Percentiles rank a stretch among this genome's conserved stretches.
Evolutionary conservation across 2,797 vertebrate species (phyloP).

Genomic region (Pagetopsis macropterus): DNA sequence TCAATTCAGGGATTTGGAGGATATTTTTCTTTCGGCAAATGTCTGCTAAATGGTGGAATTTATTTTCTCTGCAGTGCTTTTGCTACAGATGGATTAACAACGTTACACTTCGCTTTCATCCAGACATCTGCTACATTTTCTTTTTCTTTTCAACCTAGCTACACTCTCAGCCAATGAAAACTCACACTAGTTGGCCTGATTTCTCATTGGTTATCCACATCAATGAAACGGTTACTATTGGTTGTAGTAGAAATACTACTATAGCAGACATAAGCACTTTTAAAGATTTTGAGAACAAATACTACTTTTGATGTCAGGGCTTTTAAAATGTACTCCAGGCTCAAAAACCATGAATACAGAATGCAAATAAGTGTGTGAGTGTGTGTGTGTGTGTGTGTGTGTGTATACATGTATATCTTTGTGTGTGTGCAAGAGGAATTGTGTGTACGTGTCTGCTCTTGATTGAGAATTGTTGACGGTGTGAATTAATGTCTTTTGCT

Average conservation of each 20-base stretch:
- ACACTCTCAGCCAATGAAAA: conserved; percentile 69
- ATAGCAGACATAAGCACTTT: conserved; percentile 74
- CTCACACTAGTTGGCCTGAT: conserved; percentile 70
- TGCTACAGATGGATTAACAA: conserved; percentile 57
- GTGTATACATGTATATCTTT: conserved; percentile 13
- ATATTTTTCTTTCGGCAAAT: conserved; percentile 47
- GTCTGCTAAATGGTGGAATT: conserved; percentile 48
- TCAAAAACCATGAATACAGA: conserved; percentile 56
- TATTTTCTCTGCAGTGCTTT: conserved; percentile 53
- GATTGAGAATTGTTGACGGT: conserved; percentile 2
- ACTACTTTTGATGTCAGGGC: conserved; percentile 65
- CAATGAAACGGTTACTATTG: conserved; percentile 68
- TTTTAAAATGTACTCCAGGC: conserved; percentile 58
- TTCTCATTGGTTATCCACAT: conserved; percentile 76
- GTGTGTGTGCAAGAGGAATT: conserved; percentile 2
- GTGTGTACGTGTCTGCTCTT: conserved; percentile 7
- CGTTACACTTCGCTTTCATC: conserved; percentile 58
- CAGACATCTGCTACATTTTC: conserved; percentile 64
- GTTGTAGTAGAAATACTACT: conserved; percentile 63
- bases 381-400: conserved; percentile 17
- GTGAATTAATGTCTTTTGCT: conserved; percentile 10
- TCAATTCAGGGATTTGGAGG: conserved; percentile 50
- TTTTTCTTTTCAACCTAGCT: conserved; percentile 66
- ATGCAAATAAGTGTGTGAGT: conserved; percentile 36
- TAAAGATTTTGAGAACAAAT: conserved; percentile 74